Evolutionary conservation across 2,113 vertebrate species (phyloP), one percentile per base, ranked within the genome.

Genomic region (Bubo bubo): DNA sequence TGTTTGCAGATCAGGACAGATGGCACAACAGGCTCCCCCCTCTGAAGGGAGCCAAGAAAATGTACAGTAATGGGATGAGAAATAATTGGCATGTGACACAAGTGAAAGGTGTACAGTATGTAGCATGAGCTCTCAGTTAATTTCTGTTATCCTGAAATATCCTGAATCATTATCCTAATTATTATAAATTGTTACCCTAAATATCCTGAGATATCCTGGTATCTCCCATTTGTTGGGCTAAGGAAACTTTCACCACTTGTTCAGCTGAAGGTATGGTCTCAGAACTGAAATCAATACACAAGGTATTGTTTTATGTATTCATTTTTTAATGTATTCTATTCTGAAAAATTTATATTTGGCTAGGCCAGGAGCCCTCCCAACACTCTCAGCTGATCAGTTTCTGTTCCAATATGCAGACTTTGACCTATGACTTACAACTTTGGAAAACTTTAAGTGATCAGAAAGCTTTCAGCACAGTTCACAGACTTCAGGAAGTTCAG

Each of bases 1-100:
- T 1, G 0, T 34, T 12, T 79, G 52, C 2, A 1, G 12, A 73
- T 8, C 27, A 60, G 15, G 43, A 72, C 23, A 41, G 9, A 5
- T 0, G 6, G 50, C 12, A 70, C 18, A 45, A 83, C 8, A 28
- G 49, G 14, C 12, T 77, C 16, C 45, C 30, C 52, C 37, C 27
- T 62, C 47, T 60, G 53, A 85, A 86, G 56, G 43, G 9, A 62
- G 67, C 22, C 72, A 72, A 93, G 43, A 76, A 83, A 89, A 70
- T 1, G 11, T 15, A 22, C 3, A 3, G n/a, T 14, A 50, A 60
- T 20, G 9, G 18, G 19, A 80, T n/a, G 37, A 73, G 15, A 81
- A 80, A 77, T 37, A 76, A 83, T 32, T 30, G 50, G 28, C 30
- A 52, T 2, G 6, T 64, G 23, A 60, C 62, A 52, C 22, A 80